phyloP scores from a whole-genome alignment of 2,797 vertebrate species.

The Myotis planiceps region DNA sequence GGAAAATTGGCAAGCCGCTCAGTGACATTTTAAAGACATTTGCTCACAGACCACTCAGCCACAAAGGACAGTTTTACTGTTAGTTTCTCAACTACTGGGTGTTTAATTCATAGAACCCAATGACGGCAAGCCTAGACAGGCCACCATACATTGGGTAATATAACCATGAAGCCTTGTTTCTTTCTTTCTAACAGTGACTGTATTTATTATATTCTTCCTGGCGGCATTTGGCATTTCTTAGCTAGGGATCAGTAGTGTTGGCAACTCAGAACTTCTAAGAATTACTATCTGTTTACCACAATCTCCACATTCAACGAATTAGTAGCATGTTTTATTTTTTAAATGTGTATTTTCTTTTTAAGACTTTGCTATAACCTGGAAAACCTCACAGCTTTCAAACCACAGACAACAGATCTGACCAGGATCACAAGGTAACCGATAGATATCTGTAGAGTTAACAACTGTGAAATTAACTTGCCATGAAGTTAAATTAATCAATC shows the following conservation, averaged over 20 bases:
- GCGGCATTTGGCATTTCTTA: constrained; percentile 68
- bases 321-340: constrained; percentile 58
- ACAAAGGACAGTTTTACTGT: constrained; percentile 57
- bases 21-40: constrained; percentile 52
- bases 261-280: constrained; percentile 75
- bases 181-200: constrained; percentile 65
- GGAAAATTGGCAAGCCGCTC: background rate
- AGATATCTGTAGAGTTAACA: background rate
- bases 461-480: constrained; percentile 2
- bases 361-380: constrained; percentile 56
- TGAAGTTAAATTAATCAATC: constrained; percentile 17
- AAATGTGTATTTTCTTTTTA: constrained; percentile 60
- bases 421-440: background rate
- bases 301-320: constrained; percentile 78
- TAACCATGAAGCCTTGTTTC: constrained; percentile 45
- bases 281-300: constrained; percentile 78
- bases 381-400: constrained; percentile 59
- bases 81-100: constrained; percentile 47
- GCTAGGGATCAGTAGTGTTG: constrained; percentile 57
- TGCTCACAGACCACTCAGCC: constrained; percentile 35
- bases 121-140: constrained; percentile 29
- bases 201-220: constrained; percentile 63
- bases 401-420: constrained; percentile 11
- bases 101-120: constrained; percentile 70
- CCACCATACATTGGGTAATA: background rate